These are phyloP conservation scores for Dyspetes luteomarginatus DNA, from an alignment of 2,888 invertebrate genomes.

Conservation along the genomic window DNA sequence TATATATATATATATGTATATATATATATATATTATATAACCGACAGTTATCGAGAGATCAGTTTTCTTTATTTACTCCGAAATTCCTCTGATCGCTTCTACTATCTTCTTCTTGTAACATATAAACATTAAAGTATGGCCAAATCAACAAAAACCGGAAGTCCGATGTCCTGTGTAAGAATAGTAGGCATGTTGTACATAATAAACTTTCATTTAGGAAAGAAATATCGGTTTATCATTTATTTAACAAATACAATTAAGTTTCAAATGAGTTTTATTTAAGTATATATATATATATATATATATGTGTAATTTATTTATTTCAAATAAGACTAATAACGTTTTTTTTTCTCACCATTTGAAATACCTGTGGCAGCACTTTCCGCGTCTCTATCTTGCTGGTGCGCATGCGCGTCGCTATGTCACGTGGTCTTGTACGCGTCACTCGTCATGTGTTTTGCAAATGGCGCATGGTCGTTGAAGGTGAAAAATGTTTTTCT, in stretches of 20 bases:
- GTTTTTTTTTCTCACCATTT: neutral
- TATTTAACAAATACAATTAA: conserved; percentile 21
- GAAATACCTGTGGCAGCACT: neutral
- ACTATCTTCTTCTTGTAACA: conserved; percentile 57
- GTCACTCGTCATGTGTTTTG: conserved; percentile 44
- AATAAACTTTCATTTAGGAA: conserved; percentile 67
- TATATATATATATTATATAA: conserved; percentile 21
- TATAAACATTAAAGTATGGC: conserved; percentile 49
- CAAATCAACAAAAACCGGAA: conserved; percentile 51
- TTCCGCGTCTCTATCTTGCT: neutral
- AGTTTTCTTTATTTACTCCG: conserved; percentile 50
- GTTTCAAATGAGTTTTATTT: neutral
- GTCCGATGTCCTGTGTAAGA: conserved; percentile 63
- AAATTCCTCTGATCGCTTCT: conserved; percentile 50
- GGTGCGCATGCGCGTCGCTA: conserved; percentile 24
- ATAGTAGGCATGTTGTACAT: conserved; percentile 67
- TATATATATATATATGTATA: too few species aligned
- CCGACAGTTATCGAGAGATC: conserved; percentile 36
- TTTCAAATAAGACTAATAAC: neutral
- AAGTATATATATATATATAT: neutral
- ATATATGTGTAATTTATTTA: too few species aligned
- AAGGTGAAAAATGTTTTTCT: conserved; percentile 45
- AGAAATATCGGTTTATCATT: conserved; percentile 34
- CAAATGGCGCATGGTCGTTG: conserved; percentile 52
- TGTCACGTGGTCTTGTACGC: conserved; percentile 30